Conservation (phyloP, 2,888 invertebrate genomes). For the Flexamia atlantica region DNA sequence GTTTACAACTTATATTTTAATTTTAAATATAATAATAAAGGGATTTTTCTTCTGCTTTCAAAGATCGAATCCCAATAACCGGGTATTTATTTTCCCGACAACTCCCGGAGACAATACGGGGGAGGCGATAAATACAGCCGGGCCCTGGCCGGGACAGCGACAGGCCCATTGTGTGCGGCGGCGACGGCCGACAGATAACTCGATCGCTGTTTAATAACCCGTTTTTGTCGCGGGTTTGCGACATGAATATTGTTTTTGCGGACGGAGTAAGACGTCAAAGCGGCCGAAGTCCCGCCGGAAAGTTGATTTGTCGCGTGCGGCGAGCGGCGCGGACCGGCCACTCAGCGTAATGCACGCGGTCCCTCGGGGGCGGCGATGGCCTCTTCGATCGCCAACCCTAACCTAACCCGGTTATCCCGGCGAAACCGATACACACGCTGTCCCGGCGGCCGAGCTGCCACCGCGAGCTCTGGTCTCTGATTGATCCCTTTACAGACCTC, state of each 20-base stretch:
- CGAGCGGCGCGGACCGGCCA: background rate
- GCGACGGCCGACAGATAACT: conserved; percentile 16
- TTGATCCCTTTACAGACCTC: too few relatives aligned
- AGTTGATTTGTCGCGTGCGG: conserved; percentile 39
- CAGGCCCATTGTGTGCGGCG: conserved; percentile 33
- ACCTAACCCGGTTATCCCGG: conserved; percentile 13
- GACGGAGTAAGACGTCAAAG: conserved; percentile 48
- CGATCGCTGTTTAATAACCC: conserved; percentile 46
- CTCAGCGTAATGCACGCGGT: conserved; percentile 18
- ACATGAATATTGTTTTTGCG: conserved; percentile 55
- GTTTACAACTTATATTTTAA: too few relatives aligned
- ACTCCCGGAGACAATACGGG: background rate
- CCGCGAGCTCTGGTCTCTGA: too few relatives aligned
- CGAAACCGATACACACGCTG: background rate
- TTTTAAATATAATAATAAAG: too few relatives aligned
- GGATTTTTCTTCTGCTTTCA: too few relatives aligned
- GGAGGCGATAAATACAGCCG: background rate
- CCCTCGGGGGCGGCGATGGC: conserved; percentile 10
- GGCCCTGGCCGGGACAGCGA: background rate
- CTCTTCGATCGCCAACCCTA: conserved; percentile 22
- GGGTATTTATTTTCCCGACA: too few relatives aligned
- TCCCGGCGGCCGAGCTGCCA: too few relatives aligned
- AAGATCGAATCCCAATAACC: too few relatives aligned
- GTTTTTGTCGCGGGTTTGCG: conserved; percentile 40
- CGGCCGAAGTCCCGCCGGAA: conserved; percentile 30